Evolutionary conservation across 2,888 invertebrate species (phyloP), one percentile per base, ranked within the genome.

Genomic region (Microplitis manilae): DNA sequence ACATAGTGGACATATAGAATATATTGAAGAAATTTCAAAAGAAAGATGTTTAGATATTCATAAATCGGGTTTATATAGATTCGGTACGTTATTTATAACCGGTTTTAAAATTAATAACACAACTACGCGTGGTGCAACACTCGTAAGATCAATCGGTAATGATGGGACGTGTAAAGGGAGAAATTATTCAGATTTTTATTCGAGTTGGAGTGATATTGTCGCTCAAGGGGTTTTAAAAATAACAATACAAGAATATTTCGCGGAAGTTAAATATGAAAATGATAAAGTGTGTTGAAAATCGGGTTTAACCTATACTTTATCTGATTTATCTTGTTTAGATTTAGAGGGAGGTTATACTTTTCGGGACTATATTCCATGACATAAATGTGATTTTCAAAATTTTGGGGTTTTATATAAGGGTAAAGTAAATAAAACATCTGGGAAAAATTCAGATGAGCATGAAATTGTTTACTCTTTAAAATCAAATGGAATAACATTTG

Each of bases 401-500:
- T 65, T 17, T 8, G 64, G 20, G 6, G 64, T 79, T 38, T 68
- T 80, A 6, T 79, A 78, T 38, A 20, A 59, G 30, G 79, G 81
- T 17, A 30, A 60, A 8, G 80, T 80, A 17, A 40, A 77, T 5
- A 78, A 73, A 61, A 65, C 69, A 9, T 62, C 68, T 6, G 50
- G 20, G 5, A 39, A 74, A 15, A 8, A 65, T 6, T 17, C 40
- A 9, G 39, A 40, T 30, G 0, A 13, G 1, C 15, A 62, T 20
- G 15, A 71, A 75, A 61, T 39, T 0, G 61, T 77, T 9, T 75
- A 75, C 62, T 68, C 79, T 17, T 40, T 77, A 5, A 68, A 40
- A 39, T 20, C 38, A 5, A 13, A 74, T 6, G 65, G 79, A 2
- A 77, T 77, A 5, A 80, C 78, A 9, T 83, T 81, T 73, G 77